Evolutionary conservation across 1,140 invertebrate species (phyloP).

Genomic region (Papilio dardanus): DNA sequence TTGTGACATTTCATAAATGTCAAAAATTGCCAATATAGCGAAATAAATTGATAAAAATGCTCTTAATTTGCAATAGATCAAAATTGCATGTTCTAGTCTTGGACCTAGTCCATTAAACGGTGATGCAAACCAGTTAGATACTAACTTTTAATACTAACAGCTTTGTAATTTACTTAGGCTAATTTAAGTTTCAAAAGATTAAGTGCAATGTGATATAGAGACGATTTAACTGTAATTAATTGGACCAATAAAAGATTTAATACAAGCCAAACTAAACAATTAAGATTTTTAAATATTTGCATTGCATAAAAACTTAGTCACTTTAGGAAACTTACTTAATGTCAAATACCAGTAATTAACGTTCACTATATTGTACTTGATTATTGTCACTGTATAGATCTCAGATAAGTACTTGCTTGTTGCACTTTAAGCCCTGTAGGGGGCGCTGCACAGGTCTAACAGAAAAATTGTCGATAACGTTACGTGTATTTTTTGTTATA

Average conservation of each 20-base stretch:
- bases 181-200: constrained; percentile 5
- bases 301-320: too few species aligned
- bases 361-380: background rate
- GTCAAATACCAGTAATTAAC: background rate
- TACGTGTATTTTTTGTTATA: too few species aligned
- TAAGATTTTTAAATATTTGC: too few species aligned
- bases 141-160: too few species aligned
- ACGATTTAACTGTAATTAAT: background rate
- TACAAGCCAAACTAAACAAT: too few species aligned
- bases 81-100: constrained; percentile 31
- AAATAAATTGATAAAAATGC: constrained; percentile 8
- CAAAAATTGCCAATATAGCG: constrained; percentile 1
- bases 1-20: constrained; percentile 13
- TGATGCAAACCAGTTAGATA: constrained; percentile 29
- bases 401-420: too few species aligned
- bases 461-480: too few species aligned
- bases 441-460: too few species aligned
- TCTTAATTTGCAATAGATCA: constrained; percentile 19
- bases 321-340: background rate
- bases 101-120: constrained; percentile 22
- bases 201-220: background rate
- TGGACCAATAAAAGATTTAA: background rate
- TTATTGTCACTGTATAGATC: background rate
- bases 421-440: too few species aligned
- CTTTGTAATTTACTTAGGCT: constrained; percentile 3